Evolutionary conservation across 2,888 invertebrate species (phyloP).

Genomic region (Scaptomyza parva): DNA sequence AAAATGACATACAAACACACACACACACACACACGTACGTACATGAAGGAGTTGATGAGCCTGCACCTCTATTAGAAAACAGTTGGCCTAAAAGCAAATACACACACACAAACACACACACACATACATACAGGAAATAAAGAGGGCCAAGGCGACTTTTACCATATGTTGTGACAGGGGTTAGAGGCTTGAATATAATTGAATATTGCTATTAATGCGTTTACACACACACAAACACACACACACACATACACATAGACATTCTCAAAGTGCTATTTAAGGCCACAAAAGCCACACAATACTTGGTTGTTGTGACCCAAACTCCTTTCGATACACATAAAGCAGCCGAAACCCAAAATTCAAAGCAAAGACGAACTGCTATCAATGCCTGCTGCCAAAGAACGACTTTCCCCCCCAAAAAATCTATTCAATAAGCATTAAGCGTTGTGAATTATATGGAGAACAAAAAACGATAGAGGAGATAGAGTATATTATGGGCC

Average conservation of each 20-base stretch:
- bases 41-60: constrained; percentile 27
- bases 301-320: constrained; percentile 1
- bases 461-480: not conserved
- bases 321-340: constrained; percentile 5
- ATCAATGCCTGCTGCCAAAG: constrained; percentile 35
- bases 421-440: constrained; percentile 54
- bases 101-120: not conserved
- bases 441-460: constrained; percentile 61
- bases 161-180: not conserved
- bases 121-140: not conserved
- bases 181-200: constrained; percentile 63
- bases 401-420: constrained; percentile 19
- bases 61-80: constrained; percentile 26
- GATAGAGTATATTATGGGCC: not conserved
- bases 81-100: constrained; percentile 41
- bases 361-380: constrained; percentile 24
- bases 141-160: constrained; percentile 8
- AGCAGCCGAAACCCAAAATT: constrained; percentile 19
- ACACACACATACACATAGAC: constrained; percentile 10
- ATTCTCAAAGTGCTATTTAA: constrained; percentile 60
- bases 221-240: constrained; percentile 29
- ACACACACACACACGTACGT: not conserved
- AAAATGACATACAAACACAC: constrained; percentile 44
- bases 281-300: constrained; percentile 71
- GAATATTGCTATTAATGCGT: constrained; percentile 73